Evolutionary conservation across 1,140 invertebrate genomes (phyloP).

Genomic region (Anoplophora glabripennis): DNA sequence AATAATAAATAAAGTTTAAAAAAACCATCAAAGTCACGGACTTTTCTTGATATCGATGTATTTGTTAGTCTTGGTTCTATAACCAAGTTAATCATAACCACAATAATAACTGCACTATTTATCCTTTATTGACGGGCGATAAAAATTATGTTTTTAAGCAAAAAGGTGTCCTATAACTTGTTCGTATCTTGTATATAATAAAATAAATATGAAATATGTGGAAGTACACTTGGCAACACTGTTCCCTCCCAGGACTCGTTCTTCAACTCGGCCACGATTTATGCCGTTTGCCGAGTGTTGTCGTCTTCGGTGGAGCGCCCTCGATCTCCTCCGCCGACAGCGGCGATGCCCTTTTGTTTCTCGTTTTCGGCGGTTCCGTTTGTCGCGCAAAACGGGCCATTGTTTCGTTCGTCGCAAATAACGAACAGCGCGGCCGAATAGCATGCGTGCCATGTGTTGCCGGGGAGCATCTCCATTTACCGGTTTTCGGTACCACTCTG

Average conservation of each 20-base stretch:
- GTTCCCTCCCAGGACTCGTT: not conserved
- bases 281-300: conserved; percentile 3
- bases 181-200: too few relatives aligned
- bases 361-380: conserved; percentile 9
- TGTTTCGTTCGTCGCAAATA: conserved; percentile 8
- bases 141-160: too few relatives aligned
- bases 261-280: conserved; percentile 6
- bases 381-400: conserved; percentile 7
- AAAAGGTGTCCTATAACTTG: too few relatives aligned
- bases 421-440: not conserved
- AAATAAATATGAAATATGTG: too few relatives aligned
- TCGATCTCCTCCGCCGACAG: not conserved
- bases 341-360: conserved; percentile 2
- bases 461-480: conserved; percentile 9
- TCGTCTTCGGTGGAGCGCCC: not conserved
- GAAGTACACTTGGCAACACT: conserved; percentile 3
- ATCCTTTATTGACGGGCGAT: too few relatives aligned
- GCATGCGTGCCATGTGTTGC: not conserved
- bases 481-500: not conserved
- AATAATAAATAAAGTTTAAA: too few relatives aligned
- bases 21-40: too few relatives aligned
- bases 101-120: too few relatives aligned
- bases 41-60: too few relatives aligned
- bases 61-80: too few relatives aligned
- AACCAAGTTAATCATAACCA: too few relatives aligned